A percentile compares a stretch with the other conserved stretches of the same genome.
Evolutionary conservation across 2,113 vertebrate genomes (phyloP).

Genomic region (Oryzias javanicus): DNA sequence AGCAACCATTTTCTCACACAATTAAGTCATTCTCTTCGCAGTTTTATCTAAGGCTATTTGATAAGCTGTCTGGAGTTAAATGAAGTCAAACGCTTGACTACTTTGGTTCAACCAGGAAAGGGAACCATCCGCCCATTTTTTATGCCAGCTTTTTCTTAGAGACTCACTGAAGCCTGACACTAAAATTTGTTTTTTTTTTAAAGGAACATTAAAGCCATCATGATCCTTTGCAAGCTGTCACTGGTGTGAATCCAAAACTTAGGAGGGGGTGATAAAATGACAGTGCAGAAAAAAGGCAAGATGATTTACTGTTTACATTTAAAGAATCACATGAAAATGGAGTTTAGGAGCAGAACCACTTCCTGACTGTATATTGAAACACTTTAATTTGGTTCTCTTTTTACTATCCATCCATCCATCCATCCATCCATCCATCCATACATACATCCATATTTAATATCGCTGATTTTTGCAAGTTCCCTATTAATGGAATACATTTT

Average conservation of each 20-base stretch:
- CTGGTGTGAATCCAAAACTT: constrained; percentile 40
- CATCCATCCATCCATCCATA: too few species aligned
- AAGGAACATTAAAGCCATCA: constrained; percentile 46
- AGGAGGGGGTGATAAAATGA: constrained; percentile 5
- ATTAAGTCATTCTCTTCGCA: constrained; percentile 8
- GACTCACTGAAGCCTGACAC: too few species aligned
- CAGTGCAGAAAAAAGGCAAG: neutral
- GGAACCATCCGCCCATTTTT: neutral
- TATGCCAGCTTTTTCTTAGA: too few species aligned
- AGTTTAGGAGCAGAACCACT: too few species aligned
- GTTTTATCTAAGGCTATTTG: constrained; percentile 23
- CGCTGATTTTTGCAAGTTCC: too few species aligned
- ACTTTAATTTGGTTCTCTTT: too few species aligned
- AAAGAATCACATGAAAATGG: too few species aligned
- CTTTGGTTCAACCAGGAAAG: constrained; percentile 22
- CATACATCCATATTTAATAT: too few species aligned
- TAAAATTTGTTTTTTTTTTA: constrained; percentile 8
- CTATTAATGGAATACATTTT: too few species aligned
- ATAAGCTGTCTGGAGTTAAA: constrained; percentile 26
- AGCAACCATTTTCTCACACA: constrained; percentile 12
- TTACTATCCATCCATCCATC: too few species aligned
- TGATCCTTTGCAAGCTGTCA: constrained; percentile 47
- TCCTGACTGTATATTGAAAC: too few species aligned
- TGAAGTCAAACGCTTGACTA: constrained; percentile 32
- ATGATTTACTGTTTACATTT: constrained; percentile 25